Conservation (phyloP, 1,140 invertebrate species). For the Caligus rogercresseyi region DNA sequence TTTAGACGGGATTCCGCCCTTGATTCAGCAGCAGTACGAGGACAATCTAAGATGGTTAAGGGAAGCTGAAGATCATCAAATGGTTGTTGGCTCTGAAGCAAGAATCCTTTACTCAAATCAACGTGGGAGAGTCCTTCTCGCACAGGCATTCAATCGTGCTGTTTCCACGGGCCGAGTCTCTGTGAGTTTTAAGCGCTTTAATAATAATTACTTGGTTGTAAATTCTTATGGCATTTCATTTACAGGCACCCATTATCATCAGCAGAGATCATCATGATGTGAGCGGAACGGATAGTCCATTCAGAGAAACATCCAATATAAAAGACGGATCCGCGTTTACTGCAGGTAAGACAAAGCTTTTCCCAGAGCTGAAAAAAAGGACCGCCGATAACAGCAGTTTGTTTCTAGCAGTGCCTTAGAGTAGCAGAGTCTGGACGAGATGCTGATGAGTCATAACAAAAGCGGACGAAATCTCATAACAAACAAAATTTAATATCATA, state of each 20-base stretch:
- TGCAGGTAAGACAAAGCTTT: slow-evolving; percentile 31
- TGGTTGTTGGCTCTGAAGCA: slow-evolving; percentile 46
- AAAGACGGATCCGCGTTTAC: slow-evolving; percentile 46
- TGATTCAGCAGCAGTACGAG: slow-evolving; percentile 23
- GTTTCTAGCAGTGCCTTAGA: too few species aligned
- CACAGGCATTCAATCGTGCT: slow-evolving; percentile 43
- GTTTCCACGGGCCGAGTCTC: slow-evolving; percentile 33
- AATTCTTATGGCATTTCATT: slow-evolving; percentile 7
- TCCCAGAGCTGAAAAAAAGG: not conserved
- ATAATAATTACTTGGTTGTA: slow-evolving; percentile 3
- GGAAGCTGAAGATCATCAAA: slow-evolving; percentile 38
- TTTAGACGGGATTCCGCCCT: slow-evolving; percentile 22
- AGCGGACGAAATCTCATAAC: too few species aligned
- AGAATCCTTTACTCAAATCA: slow-evolving; percentile 47
- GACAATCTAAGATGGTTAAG: slow-evolving; percentile 47
- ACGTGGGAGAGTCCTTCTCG: slow-evolving; percentile 36
- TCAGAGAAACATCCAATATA: slow-evolving; percentile 47
- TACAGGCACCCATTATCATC: slow-evolving; percentile 40
- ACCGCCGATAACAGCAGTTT: too few species aligned
- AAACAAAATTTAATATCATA: too few species aligned
- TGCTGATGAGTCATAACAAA: too few species aligned
- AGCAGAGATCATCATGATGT: slow-evolving; percentile 51
- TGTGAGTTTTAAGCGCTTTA: slow-evolving; percentile 25
- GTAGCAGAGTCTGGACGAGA: too few species aligned
- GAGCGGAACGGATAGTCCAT: slow-evolving; percentile 47